Evolutionary conservation across 2,888 invertebrate species (phyloP).

Genomic region (Horisme vitalbata): DNA sequence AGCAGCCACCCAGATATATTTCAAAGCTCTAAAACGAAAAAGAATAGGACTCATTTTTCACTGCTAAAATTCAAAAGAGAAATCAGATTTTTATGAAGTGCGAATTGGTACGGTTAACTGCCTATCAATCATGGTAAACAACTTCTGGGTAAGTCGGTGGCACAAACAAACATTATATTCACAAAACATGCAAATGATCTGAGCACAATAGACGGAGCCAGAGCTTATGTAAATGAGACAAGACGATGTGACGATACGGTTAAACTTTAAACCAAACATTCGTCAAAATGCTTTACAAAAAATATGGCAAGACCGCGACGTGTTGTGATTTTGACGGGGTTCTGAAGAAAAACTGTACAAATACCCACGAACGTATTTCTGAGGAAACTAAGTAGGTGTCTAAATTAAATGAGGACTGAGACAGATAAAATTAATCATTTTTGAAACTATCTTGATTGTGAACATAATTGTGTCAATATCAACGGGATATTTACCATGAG

Average conservation of each 20-base stretch:
- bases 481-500: no score
- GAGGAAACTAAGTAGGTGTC: no score
- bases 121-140: slow-evolving; percentile 66
- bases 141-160: slow-evolving; percentile 61
- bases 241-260: slow-evolving; percentile 69
- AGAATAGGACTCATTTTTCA: not conserved
- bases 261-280: slow-evolving; percentile 76
- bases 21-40: no score
- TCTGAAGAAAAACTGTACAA: not conserved
- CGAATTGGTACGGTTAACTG: slow-evolving; percentile 49
- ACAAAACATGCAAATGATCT: slow-evolving; percentile 58
- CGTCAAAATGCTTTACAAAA: slow-evolving; percentile 32
- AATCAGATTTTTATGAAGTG: slow-evolving; percentile 51
- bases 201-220: slow-evolving; percentile 38
- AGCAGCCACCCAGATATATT: no score
- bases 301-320: slow-evolving; percentile 2
- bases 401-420: no score
- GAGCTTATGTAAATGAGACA: slow-evolving; percentile 61
- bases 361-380: no score
- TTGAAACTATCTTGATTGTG: no score
- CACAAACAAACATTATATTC: slow-evolving; percentile 57
- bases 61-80: slow-evolving; percentile 26
- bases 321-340: not conserved
- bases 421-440: no score
- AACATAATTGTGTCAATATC: no score